phyloP scores from a whole-genome alignment of 2,888 invertebrate genomes.

The Perithous albicinctus region DNA sequence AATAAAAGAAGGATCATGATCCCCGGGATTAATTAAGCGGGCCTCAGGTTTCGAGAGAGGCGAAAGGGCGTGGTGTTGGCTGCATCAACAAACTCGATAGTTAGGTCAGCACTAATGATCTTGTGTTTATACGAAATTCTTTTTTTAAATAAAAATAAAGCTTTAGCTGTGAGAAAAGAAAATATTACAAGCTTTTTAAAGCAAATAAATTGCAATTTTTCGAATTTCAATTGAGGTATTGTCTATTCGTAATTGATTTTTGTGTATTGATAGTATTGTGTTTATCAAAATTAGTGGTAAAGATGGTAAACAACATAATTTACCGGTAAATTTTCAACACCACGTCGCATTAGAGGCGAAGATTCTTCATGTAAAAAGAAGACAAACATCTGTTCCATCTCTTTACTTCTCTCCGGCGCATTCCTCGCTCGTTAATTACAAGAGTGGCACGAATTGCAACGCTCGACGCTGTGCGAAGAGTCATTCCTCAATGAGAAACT shows the following conservation, averaged over 20 bases:
- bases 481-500: too few species aligned
- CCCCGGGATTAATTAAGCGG: conserved; percentile 30
- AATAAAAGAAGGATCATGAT: background rate
- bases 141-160: too few species aligned
- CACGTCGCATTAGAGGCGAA: background rate
- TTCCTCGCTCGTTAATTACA: conserved; percentile 56
- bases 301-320: too few species aligned
- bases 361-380: conserved; percentile 11
- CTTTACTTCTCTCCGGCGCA: conserved; percentile 32
- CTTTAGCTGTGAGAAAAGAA: too few species aligned
- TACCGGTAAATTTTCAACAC: conserved; percentile 20
- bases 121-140: background rate
- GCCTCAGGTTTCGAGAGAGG: conserved; percentile 1
- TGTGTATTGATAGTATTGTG: too few species aligned
- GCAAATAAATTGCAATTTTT: too few species aligned
- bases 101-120: background rate
- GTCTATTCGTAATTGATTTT: too few species aligned
- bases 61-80: background rate
- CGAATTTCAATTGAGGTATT: too few species aligned
- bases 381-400: conserved; percentile 23
- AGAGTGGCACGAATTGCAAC: conserved; percentile 20
- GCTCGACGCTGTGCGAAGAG: background rate
- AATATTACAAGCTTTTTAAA: too few species aligned
- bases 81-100: background rate
- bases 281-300: too few species aligned